These are phyloP conservation scores for Gadopsis bispinosus DNA, from an alignment of 2,797 vertebrate genomes.

Conservation along the genomic window DNA sequence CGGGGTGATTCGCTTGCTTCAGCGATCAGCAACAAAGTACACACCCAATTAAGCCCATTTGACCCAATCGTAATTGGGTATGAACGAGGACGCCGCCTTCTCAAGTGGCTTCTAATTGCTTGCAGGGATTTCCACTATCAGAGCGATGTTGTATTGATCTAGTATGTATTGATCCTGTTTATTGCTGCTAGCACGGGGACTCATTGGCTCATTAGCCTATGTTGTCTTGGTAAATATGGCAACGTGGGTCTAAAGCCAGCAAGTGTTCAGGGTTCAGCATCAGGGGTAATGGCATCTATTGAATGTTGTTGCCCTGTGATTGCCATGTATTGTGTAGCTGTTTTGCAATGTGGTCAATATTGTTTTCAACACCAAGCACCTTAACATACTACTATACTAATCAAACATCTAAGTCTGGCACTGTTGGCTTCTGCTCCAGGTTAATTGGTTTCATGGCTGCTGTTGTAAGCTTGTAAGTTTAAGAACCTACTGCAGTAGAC, in stretches of 20 bases:
- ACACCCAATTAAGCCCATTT: slow-evolving; percentile 59
- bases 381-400: neutral
- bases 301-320: neutral
- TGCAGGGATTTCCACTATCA: slow-evolving; percentile 39
- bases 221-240: slow-evolving; percentile 25
- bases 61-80: slow-evolving; percentile 62
- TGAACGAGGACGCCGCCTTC: slow-evolving; percentile 32
- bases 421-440: neutral
- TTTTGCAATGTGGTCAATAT: neutral
- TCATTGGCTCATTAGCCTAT: slow-evolving; percentile 41
- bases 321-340: neutral
- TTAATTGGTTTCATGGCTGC: slow-evolving; percentile 4
- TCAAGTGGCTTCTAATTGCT: slow-evolving; percentile 33
- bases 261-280: slow-evolving; percentile 1
- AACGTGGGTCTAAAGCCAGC: neutral
- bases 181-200: slow-evolving; percentile 12
- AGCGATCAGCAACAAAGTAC: slow-evolving; percentile 59
- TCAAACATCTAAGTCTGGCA: neutral
- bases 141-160: slow-evolving; percentile 46
- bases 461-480: neutral
- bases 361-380: neutral
- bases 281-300: neutral
- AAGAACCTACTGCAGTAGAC: neutral
- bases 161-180: slow-evolving; percentile 43
- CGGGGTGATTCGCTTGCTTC: slow-evolving; percentile 28